Percentiles rank a stretch among this genome's conserved stretches.
Conservation (phyloP, 2,888 invertebrate species). For the Parascotia fuliginaria region DNA sequence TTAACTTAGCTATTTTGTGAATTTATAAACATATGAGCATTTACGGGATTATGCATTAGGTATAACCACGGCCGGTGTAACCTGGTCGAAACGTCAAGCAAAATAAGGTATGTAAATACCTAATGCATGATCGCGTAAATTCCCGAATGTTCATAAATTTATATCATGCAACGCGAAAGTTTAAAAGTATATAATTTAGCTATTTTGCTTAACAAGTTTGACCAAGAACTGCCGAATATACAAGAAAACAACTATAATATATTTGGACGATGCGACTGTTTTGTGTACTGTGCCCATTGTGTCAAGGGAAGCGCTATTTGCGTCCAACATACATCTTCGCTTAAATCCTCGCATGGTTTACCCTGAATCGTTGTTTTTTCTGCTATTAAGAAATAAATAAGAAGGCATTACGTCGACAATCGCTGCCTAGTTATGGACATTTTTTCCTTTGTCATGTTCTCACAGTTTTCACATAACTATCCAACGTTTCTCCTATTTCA, state of each 20-base stretch:
- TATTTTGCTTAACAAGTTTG: not conserved
- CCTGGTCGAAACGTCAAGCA: too few relatives aligned
- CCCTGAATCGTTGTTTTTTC: constrained; percentile 55
- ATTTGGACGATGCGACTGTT: constrained; percentile 15
- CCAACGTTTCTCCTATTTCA: constrained; percentile 12
- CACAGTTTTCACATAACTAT: constrained; percentile 25
- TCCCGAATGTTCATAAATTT: too few relatives aligned
- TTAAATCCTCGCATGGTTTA: constrained; percentile 40
- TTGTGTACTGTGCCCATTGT: constrained; percentile 24
- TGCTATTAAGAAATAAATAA: constrained; percentile 66
- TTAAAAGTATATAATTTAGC: too few relatives aligned
- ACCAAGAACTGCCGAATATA: not conserved
- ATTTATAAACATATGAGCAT: too few relatives aligned
- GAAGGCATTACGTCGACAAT: constrained; percentile 57
- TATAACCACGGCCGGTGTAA: too few relatives aligned
- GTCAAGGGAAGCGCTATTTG: constrained; percentile 34
- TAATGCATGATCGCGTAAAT: too few relatives aligned
- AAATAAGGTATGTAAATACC: too few relatives aligned
- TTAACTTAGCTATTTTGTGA: too few relatives aligned
- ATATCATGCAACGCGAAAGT: too few relatives aligned
- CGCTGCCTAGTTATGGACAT: constrained; percentile 45
- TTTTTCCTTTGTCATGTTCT: constrained; percentile 54
- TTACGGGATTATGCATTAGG: too few relatives aligned
- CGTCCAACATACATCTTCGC: constrained; percentile 13
- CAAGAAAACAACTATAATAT: constrained; percentile 16